phyloP scores from a whole-genome alignment of 2,888 invertebrate species.

The Cremastobaeus sp. region DNA sequence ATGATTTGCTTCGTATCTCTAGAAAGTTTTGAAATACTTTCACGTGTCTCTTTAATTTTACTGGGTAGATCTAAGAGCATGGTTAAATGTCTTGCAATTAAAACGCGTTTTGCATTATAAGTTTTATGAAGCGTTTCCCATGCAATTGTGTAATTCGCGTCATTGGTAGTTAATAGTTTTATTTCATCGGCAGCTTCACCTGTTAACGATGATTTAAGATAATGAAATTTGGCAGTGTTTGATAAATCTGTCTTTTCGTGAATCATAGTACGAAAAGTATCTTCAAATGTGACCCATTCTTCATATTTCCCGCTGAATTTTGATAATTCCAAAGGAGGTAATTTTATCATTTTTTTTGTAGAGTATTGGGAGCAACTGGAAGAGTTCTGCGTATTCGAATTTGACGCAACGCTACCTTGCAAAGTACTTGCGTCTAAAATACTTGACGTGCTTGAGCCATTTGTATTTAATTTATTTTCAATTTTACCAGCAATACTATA shows the following conservation, averaged over 20 bases:
- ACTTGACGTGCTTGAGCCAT: no score
- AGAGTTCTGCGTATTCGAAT: no score
- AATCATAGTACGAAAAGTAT: constrained; percentile 38
- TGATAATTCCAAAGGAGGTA: constrained; percentile 42
- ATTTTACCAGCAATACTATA: no score
- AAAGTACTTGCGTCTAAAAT: no score
- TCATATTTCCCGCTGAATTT: constrained; percentile 46
- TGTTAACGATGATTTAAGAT: constrained; percentile 47
- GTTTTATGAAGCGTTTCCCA: constrained; percentile 44
- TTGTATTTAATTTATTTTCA: no score
- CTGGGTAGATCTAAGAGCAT: constrained; percentile 36
- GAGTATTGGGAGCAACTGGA: no score
- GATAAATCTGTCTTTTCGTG: constrained; percentile 16
- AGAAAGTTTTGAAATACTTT: constrained; percentile 41
- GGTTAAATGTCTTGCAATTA: constrained; percentile 47
- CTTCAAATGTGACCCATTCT: constrained; percentile 55
- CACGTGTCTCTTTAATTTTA: constrained; percentile 25
- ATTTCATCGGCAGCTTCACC: constrained; percentile 46
- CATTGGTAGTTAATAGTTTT: constrained; percentile 22
- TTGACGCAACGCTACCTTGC: no score
- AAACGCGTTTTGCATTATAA: constrained; percentile 47
- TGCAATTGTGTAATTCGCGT: constrained; percentile 44
- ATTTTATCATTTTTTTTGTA: no score
- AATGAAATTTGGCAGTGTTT: constrained; percentile 43
- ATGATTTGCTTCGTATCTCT: constrained; percentile 58